These are phyloP conservation scores for Zaprionus vittiger DNA, from an alignment of 1,140 invertebrate genomes.

Conservation along the genomic window DNA sequence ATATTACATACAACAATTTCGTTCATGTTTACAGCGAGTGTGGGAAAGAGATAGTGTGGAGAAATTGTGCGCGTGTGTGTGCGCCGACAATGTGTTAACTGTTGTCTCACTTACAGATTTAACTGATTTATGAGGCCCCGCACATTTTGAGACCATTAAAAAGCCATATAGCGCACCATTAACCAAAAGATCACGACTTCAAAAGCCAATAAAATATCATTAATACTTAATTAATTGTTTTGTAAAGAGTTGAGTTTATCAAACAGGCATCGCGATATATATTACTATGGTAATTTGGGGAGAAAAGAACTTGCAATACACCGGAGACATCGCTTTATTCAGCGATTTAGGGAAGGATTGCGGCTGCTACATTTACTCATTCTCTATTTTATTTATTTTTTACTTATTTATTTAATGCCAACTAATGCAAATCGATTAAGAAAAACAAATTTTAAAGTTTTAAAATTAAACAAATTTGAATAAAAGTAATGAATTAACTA, in stretches of 20 bases:
- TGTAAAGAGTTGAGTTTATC: slow-evolving; percentile 1
- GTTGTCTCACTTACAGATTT: slow-evolving; percentile 38
- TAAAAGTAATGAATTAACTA: no score
- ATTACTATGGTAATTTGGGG: no score
- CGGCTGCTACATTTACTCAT: no score
- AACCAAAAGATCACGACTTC: slow-evolving; percentile 32
- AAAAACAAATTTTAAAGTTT: no score
- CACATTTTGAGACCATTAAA: slow-evolving; percentile 64
- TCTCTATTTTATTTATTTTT: no score
- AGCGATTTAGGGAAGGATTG: no score
- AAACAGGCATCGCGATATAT: not conserved
- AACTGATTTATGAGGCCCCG: slow-evolving; percentile 62
- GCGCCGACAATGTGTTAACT: slow-evolving; percentile 53
- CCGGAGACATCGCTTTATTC: no score
- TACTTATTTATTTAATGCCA: no score
- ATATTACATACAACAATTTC: slow-evolving; percentile 46
- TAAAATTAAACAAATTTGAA: no score
- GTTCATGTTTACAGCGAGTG: not conserved
- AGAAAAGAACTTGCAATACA: no score
- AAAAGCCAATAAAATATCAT: slow-evolving; percentile 49
- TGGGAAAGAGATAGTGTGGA: slow-evolving; percentile 13
- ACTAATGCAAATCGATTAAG: no score
- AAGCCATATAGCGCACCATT: slow-evolving; percentile 62
- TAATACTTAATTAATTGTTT: slow-evolving; percentile 41
- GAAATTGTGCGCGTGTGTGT: slow-evolving; percentile 5